Conservation (phyloP, 2,888 invertebrate species). For the Papilio elwesi region DNA sequence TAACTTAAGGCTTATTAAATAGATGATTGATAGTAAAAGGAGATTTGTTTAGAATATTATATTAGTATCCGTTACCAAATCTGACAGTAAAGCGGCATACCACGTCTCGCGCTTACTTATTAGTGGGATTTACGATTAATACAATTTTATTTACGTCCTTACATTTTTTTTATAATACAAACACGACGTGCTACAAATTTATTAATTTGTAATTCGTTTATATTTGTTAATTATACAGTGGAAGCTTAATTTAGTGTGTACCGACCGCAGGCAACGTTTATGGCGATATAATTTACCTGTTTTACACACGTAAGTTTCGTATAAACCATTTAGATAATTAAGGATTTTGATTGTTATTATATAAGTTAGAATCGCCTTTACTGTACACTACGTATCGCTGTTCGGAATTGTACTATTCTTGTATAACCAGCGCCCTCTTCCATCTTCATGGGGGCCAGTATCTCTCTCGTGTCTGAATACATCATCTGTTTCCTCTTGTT, state of each 20-base stretch:
- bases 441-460: too few species aligned
- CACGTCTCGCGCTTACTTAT: slow-evolving; percentile 70
- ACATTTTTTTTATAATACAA: slow-evolving; percentile 75
- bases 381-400: too few species aligned
- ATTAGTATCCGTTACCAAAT: slow-evolving; percentile 74
- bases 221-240: slow-evolving; percentile 70
- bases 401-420: too few species aligned
- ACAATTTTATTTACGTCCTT: slow-evolving; percentile 68
- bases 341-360: slow-evolving; percentile 10
- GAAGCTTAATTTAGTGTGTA: slow-evolving; percentile 63
- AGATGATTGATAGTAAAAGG: slow-evolving; percentile 35
- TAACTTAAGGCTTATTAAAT: slow-evolving; percentile 39
- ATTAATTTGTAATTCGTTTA: slow-evolving; percentile 78
- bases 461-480: too few species aligned
- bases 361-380: too few species aligned
- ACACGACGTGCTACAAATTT: slow-evolving; percentile 75
- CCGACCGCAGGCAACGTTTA: slow-evolving; percentile 60
- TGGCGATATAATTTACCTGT: slow-evolving; percentile 57
- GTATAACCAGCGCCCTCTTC: too few species aligned
- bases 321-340: slow-evolving; percentile 14
- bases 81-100: slow-evolving; percentile 76
- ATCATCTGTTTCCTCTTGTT: too few species aligned
- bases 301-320: slow-evolving; percentile 42
- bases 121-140: slow-evolving; percentile 76
- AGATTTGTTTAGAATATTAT: slow-evolving; percentile 63